A percentile compares a stretch with the other conserved stretches of the same genome.
phyloP scores from a whole-genome alignment of 1,140 invertebrate genomes.

The Catajapyx aquilonaris region DNA sequence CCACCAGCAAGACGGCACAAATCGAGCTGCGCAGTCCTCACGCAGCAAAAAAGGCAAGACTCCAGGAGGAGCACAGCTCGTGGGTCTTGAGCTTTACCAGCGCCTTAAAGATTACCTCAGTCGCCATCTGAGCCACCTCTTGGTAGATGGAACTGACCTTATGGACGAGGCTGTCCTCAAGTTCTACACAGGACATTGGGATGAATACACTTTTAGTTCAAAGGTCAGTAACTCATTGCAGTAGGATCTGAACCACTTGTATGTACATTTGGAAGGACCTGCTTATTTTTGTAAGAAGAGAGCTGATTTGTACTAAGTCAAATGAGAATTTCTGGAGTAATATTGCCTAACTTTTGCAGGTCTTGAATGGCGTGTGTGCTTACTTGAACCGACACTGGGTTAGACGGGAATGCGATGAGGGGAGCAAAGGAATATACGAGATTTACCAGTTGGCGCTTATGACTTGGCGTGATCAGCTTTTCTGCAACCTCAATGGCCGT shows the following conservation, averaged over 20 bases:
- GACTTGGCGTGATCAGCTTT: constrained; percentile 93
- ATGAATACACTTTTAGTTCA: constrained; percentile 94
- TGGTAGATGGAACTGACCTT: constrained; percentile 73
- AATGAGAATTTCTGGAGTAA: too few species aligned
- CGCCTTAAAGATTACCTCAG: constrained; percentile 75
- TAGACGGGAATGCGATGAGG: constrained; percentile 90
- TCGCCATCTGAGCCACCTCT: constrained; percentile 56
- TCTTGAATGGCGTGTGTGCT: constrained; percentile 89
- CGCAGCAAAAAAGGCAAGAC: constrained; percentile 21
- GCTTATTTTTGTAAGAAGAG: too few species aligned
- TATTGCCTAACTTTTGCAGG: too few species aligned
- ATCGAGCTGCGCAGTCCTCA: constrained; percentile 22
- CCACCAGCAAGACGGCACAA: constrained; percentile 44
- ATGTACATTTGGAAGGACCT: too few species aligned
- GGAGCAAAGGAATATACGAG: constrained; percentile 89
- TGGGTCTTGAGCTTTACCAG: constrained; percentile 90
- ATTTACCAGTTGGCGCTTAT: constrained; percentile 94
- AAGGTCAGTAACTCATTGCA: too few species aligned
- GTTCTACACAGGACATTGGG: constrained; percentile 95
- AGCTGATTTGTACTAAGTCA: too few species aligned
- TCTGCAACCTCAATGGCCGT: constrained; percentile 80
- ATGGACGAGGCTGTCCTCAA: constrained; percentile 88
- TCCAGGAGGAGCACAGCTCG: constrained; percentile 67
- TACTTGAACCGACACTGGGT: constrained; percentile 99
- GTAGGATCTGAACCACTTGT: too few species aligned